Conservation (phyloP, 1,140 invertebrate genomes). For the Aphelinus certus region DNA sequence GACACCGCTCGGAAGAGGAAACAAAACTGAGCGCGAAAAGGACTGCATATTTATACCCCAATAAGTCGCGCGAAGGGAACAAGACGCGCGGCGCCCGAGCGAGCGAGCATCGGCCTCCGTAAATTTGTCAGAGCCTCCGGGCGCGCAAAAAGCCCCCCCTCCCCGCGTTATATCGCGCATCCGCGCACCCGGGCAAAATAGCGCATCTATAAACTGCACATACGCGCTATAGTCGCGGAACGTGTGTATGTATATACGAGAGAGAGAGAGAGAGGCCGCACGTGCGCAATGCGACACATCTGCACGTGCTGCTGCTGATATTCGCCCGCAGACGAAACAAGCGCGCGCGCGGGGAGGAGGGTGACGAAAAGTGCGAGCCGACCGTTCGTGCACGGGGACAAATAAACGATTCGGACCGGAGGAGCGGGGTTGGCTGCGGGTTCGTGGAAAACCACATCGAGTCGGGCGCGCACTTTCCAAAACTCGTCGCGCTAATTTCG, state of each 20-base stretch:
- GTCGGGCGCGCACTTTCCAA: no score
- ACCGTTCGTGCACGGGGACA: neutral
- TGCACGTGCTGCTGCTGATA: slow-evolving; percentile 15
- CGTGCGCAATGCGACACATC: slow-evolving; percentile 12
- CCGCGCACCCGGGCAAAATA: no score
- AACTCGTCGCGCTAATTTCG: no score
- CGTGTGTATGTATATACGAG: neutral
- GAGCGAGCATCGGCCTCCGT: neutral
- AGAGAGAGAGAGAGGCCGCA: slow-evolving; percentile 4
- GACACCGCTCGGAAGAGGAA: no score
- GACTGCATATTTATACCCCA: slow-evolving; percentile 16
- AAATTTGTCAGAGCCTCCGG: slow-evolving; percentile 25
- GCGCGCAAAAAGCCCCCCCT: slow-evolving; percentile 9
- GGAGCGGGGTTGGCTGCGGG: no score
- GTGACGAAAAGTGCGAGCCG: slow-evolving; percentile 3
- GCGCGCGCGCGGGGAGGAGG: no score
- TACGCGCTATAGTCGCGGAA: slow-evolving; percentile 1
- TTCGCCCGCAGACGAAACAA: slow-evolving; percentile 34
- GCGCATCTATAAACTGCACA: neutral
- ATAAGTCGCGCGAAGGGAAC: slow-evolving; percentile 11
- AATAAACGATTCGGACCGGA: neutral
- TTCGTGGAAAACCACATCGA: no score
- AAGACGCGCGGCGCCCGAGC: neutral
- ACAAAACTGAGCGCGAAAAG: neutral
- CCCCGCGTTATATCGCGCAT: neutral